phyloP scores from a whole-genome alignment of 2,113 vertebrate genomes.

The Lanius ludovicianus region DNA sequence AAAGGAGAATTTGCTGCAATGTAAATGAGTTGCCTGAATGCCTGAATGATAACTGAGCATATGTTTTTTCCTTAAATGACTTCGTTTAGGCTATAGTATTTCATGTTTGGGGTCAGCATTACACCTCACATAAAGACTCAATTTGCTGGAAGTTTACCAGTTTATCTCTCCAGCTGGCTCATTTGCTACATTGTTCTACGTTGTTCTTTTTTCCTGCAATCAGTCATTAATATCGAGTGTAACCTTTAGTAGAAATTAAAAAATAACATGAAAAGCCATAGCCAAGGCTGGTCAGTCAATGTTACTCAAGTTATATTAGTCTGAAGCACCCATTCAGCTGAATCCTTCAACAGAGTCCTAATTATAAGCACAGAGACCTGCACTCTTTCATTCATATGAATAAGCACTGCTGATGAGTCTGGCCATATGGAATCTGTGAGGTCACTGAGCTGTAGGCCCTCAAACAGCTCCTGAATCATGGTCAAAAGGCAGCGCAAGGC shows the following conservation, averaged over 20 bases:
- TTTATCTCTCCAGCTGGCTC: not conserved
- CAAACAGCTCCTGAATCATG: not conserved
- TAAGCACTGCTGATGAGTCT: not conserved
- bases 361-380: not conserved
- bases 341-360: not conserved
- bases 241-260: not conserved
- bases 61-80: conserved; percentile 35
- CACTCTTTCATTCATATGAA: not conserved
- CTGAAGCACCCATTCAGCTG: not conserved
- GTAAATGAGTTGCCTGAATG: conserved; percentile 26
- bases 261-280: not conserved
- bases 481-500: not conserved
- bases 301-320: not conserved
- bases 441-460: not conserved
- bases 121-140: not conserved
- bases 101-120: conserved; percentile 15
- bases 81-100: not conserved
- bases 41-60: conserved; percentile 24
- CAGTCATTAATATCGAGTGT: not conserved
- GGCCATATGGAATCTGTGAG: not conserved
- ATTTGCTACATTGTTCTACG: not conserved
- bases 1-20: conserved; percentile 1
- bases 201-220: not conserved
- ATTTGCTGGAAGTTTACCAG: not conserved
- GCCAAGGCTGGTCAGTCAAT: not conserved